Evolutionary conservation across 2,888 invertebrate species (phyloP).

Genomic region (Cenopis cana): DNA sequence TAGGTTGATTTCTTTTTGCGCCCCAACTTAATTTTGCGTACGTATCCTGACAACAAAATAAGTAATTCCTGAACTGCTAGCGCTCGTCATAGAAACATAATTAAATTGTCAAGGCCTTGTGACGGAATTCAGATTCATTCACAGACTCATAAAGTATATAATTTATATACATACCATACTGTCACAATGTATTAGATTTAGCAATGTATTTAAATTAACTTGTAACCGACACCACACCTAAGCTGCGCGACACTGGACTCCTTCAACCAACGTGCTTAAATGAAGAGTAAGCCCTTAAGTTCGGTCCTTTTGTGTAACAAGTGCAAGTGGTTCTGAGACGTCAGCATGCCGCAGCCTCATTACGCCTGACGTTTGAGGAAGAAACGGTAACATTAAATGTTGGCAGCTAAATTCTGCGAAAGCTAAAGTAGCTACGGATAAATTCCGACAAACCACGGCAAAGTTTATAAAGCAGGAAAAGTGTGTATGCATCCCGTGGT

Average conservation of each 20-base stretch:
- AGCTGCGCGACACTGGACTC: neutral
- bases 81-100: too few species aligned
- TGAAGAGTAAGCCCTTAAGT: neutral
- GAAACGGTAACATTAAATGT: slow-evolving; percentile 32
- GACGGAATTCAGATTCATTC: too few species aligned
- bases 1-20: too few species aligned
- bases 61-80: too few species aligned
- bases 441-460: slow-evolving; percentile 11
- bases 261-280: slow-evolving; percentile 1
- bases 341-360: slow-evolving; percentile 34
- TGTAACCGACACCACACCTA: neutral
- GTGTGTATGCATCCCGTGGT: neutral
- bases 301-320: slow-evolving; percentile 8
- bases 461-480: neutral
- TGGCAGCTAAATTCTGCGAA: slow-evolving; percentile 20
- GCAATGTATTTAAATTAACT: neutral
- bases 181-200: neutral
- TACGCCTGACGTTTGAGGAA: slow-evolving; percentile 30
- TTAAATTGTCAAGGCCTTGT: too few species aligned
- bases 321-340: slow-evolving; percentile 11
- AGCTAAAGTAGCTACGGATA: slow-evolving; percentile 12
- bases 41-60: too few species aligned
- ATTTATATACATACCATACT: neutral
- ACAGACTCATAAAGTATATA: too few species aligned
- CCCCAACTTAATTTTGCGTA: too few species aligned